These are phyloP conservation scores for Microctenopoma steveboyesi DNA, from an alignment of 2,797 vertebrate species.

Conservation along the genomic window DNA sequence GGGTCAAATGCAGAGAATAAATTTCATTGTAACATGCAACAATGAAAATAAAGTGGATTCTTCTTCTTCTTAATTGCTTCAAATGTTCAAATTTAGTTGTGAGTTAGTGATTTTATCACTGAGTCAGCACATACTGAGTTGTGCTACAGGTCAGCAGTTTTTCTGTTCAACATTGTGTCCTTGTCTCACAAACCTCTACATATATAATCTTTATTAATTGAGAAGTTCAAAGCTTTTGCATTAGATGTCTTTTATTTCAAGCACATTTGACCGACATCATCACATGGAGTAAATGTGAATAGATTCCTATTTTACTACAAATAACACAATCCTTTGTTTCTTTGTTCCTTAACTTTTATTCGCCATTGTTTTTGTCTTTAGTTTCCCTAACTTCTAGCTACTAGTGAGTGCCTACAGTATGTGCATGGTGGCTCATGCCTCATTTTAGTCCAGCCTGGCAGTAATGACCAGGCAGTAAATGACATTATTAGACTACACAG, in stretches of 20 bases:
- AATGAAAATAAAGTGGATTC: too few species aligned
- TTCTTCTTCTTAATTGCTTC: too few species aligned
- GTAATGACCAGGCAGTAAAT: conserved; percentile 53
- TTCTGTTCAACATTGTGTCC: neutral
- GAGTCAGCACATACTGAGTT: neutral
- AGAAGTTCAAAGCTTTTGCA: neutral
- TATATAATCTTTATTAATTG: neutral
- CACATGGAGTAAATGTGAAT: neutral
- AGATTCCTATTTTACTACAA: neutral
- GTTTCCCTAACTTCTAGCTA: too few species aligned
- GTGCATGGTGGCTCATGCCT: conserved; percentile 25
- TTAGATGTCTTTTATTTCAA: conserved; percentile 14
- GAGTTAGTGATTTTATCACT: neutral
- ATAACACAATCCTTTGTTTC: too few species aligned
- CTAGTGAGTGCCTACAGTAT: neutral
- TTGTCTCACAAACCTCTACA: too few species aligned
- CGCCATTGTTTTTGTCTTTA: too few species aligned
- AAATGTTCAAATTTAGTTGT: neutral
- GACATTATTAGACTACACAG: conserved; percentile 26
- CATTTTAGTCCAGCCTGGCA: conserved; percentile 45
- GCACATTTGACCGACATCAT: neutral
- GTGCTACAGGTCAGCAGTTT: neutral
- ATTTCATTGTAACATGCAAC: too few species aligned
- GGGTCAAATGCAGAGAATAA: too few species aligned
- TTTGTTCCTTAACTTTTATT: too few species aligned